These are phyloP conservation scores for Halichoerus grypus DNA, from an alignment of 2,113 vertebrate genomes.

Conservation along the genomic window DNA sequence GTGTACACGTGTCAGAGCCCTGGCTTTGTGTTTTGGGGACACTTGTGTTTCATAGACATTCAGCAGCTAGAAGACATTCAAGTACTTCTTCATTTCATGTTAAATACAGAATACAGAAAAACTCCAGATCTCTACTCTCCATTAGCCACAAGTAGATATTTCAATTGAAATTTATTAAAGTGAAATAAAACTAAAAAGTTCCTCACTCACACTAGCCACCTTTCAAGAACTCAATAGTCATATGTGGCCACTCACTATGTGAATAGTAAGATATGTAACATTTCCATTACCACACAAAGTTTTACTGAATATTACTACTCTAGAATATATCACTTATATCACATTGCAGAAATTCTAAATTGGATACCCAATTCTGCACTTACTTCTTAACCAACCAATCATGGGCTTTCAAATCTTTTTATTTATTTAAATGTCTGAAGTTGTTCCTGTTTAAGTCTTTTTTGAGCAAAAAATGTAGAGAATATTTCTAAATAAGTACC, in stretches of 20 bases:
- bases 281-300: background rate
- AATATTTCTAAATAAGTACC: background rate
- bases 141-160: background rate
- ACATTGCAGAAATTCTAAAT: background rate
- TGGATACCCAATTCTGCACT: background rate
- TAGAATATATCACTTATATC: background rate
- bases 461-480: background rate
- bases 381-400: slow-evolving; percentile 17
- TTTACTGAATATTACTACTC: background rate
- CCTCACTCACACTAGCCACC: background rate
- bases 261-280: background rate
- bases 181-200: slow-evolving; percentile 14
- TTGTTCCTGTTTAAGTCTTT: slow-evolving; percentile 20
- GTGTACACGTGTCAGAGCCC: background rate
- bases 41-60: background rate
- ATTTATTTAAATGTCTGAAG: slow-evolving; percentile 18
- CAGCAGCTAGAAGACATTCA: background rate
- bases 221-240: background rate
- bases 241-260: background rate
- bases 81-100: background rate
- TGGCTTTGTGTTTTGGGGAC: background rate
- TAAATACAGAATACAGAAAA: background rate
- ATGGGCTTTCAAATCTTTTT: slow-evolving; percentile 3
- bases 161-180: slow-evolving; percentile 54
- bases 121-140: background rate